A percentile compares a stretch with the other conserved stretches of the same genome.
These are phyloP conservation scores for Gasterosteus nipponicus DNA, from an alignment of 2,113 vertebrate genomes.

Conservation along the genomic window DNA sequence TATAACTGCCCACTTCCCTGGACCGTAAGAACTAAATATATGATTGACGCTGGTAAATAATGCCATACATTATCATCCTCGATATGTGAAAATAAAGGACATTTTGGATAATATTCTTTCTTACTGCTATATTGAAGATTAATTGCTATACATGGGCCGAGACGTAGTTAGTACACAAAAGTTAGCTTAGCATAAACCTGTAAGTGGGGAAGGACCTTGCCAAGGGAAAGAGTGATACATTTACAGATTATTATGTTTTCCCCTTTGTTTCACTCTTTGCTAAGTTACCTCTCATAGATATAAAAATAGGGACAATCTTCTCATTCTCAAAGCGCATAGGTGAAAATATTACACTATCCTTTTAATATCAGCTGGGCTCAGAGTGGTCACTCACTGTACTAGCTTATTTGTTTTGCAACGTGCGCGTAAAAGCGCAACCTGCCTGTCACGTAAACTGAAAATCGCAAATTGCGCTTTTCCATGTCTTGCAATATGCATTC, in stretches of 20 bases:
- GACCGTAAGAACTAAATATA: not conserved
- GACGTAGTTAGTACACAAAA: not conserved
- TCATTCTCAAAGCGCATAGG: not conserved
- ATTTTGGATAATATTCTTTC: not conserved
- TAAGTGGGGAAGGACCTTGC: not conserved
- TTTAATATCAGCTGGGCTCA: not conserved
- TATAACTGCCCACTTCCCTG: not conserved
- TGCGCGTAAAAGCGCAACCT: no score
- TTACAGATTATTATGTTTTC: not conserved
- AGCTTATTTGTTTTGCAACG: no score
- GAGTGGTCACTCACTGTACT: not conserved
- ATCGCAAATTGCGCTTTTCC: no score
- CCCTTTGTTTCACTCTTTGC: not conserved
- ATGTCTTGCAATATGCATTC: no score
- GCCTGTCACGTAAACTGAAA: no score
- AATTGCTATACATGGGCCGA: not conserved
- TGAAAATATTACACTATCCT: not conserved
- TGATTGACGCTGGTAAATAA: not conserved
- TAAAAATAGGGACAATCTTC: not conserved
- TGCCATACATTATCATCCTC: not conserved
- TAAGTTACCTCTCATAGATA: not conserved
- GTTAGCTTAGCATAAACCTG: not conserved
- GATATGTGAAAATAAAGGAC: not conserved
- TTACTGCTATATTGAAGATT: not conserved
- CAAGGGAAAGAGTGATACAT: not conserved